Percentiles rank a stretch among this genome's conserved stretches.
These are phyloP conservation scores for Sterrhoptilus dennistouni DNA, from an alignment of 2,113 vertebrate genomes.

Conservation along the genomic window DNA sequence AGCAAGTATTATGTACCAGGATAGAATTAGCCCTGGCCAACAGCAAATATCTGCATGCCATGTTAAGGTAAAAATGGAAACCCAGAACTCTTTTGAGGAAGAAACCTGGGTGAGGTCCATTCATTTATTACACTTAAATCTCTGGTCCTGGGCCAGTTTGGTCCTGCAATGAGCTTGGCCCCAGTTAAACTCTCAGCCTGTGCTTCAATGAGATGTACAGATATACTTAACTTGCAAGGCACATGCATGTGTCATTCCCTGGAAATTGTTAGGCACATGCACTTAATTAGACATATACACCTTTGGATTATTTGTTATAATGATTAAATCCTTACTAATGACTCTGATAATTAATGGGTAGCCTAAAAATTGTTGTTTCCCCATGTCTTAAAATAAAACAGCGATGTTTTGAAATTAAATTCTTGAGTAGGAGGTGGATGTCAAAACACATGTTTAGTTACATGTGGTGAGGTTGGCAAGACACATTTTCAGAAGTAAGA, in stretches of 20 bases:
- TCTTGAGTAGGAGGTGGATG: not conserved
- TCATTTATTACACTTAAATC: not conserved
- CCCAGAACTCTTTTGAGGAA: conserved; percentile 10
- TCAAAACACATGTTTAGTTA: conserved; percentile 2
- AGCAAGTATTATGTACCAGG: not conserved
- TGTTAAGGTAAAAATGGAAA: not conserved
- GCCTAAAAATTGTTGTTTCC: conserved; percentile 10
- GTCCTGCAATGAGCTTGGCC: not conserved
- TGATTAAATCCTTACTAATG: not conserved
- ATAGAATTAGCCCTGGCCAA: not conserved
- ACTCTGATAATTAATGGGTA: conserved; percentile 1
- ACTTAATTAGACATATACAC: not conserved
- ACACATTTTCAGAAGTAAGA: not conserved
- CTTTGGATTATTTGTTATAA: not conserved
- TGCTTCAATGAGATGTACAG: not conserved
- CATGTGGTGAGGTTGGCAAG: not conserved
- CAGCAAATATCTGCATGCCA: not conserved
- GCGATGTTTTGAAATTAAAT: not conserved
- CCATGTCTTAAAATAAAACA: not conserved
- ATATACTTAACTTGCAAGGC: not conserved
- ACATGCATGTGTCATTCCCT: not conserved
- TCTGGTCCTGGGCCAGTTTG: not conserved
- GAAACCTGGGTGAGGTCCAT: not conserved
- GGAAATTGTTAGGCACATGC: not conserved
- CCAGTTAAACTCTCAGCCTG: not conserved